Base-by-base conservation (phyloP, 2,888 invertebrate genomes). In the Theristus sp. region DNA sequence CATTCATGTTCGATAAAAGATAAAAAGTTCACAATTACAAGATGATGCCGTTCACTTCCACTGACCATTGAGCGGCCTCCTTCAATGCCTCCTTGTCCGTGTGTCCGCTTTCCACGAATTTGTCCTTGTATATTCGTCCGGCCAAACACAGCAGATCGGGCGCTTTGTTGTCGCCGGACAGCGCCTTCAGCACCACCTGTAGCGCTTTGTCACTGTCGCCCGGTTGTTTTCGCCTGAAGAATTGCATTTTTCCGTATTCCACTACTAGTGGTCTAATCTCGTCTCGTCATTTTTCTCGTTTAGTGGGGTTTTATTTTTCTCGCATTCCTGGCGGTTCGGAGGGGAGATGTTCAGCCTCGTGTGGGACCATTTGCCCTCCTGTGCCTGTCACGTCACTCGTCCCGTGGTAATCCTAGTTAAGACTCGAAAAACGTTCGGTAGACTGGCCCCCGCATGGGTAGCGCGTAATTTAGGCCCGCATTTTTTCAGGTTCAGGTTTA, bases 61-160 rank as follows among this genome's bases (percentile, higher is more conserved):
- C 69, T 64, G 63, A 79, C 98, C 96, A 96, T 75, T 86, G 83
- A 68, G 96, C 96, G 59, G 98, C 96, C 77, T 86, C 84, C 60
- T 85, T 83, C 67, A 96, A 80, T 72, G 89, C 89, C 57, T 86
- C 85, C 67, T 82, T 81, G 74, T 98, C 94, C 6, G 6, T 6
- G 74, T 93, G 91, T 66, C 86, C 84, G 54, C 93, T 91, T 79
- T 96, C 94, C 20, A 94, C 89, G 78, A 96, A 98, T 74, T 87
- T 90, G 76, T 80, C 79, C 65, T 80, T 80, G 75, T 94, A 94
- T 71, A 98, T 96, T 65, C 98, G 83, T 0, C 98, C 98, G 72
- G 94, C 94, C 1, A 98, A 80, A 71, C 98, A 96, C 57, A 98
- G 76, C 84, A 96, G 89, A 75, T 98, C 98, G 0, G 96, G 94